These are phyloP conservation scores for Ceratothoa steindachneri DNA, from an alignment of 2,888 invertebrate genomes.

Conservation along the genomic window DNA sequence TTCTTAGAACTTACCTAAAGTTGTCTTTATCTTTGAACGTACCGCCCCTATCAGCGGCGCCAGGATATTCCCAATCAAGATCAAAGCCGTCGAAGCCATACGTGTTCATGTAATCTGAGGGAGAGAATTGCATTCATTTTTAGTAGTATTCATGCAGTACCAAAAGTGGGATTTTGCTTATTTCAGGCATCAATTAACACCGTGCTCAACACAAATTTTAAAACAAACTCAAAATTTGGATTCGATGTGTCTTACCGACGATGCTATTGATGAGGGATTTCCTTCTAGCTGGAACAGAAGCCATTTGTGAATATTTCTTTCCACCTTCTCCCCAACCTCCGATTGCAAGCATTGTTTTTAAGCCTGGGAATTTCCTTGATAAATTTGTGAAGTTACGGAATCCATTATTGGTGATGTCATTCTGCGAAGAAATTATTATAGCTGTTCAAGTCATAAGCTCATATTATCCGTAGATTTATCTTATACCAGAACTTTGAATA, in stretches of 20 bases:
- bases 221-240: too few relatives aligned
- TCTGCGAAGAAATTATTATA: slow-evolving; percentile 7
- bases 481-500: too few relatives aligned
- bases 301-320: slow-evolving; percentile 77
- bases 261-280: slow-evolving; percentile 70
- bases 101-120: slow-evolving; percentile 55
- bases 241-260: slow-evolving; percentile 56
- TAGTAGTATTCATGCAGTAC: too few relatives aligned
- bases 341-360: slow-evolving; percentile 75
- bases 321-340: slow-evolving; percentile 91
- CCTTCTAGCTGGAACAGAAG: slow-evolving; percentile 65
- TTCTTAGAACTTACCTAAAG: slow-evolving; percentile 34
- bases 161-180: too few relatives aligned
- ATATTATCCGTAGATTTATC: too few relatives aligned
- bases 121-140: too few relatives aligned
- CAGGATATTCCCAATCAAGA: slow-evolving; percentile 66
- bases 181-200: neutral
- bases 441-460: too few relatives aligned
- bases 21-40: slow-evolving; percentile 54
- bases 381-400: slow-evolving; percentile 74
- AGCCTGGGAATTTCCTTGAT: slow-evolving; percentile 64
- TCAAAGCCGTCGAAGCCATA: slow-evolving; percentile 68
- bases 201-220: neutral
- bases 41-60: slow-evolving; percentile 57
- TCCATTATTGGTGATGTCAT: slow-evolving; percentile 58